Conservation (phyloP, 2,797 vertebrate genomes). For the Diplodus sargus region DNA sequence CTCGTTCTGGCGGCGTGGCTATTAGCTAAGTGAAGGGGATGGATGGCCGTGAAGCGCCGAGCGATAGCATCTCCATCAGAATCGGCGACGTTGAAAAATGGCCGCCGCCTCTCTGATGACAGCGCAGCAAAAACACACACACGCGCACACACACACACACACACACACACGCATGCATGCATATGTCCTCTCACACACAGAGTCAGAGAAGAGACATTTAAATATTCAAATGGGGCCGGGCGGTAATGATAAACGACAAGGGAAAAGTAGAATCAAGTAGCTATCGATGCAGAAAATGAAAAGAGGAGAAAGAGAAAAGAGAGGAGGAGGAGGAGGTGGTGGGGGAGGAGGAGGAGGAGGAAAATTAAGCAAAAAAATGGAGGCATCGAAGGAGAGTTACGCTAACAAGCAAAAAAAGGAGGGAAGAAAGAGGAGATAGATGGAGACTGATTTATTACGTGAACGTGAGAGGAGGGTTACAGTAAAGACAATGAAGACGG, state of each 20-base stretch:
- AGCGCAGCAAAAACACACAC: conserved; percentile 74
- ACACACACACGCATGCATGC: conserved; percentile 21
- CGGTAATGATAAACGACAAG: conserved; percentile 88
- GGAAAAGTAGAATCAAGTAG: conserved; percentile 87
- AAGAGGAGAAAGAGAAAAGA: conserved; percentile 75
- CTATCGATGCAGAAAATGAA: conserved; percentile 90
- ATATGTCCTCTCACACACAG: conserved; percentile 27
- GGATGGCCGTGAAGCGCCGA: conserved; percentile 81
- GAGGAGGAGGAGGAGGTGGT: conserved; percentile 22
- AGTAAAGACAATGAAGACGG: conserved; percentile 29
- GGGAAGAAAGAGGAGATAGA: conserved; percentile 28
- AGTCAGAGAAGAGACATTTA: conserved; percentile 80
- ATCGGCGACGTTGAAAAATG: conserved; percentile 85
- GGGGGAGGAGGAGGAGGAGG: conserved; percentile 8
- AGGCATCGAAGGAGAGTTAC: conserved; percentile 43
- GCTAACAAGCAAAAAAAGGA: conserved; percentile 38
- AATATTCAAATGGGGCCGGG: conserved; percentile 86
- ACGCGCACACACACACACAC: conserved; percentile 27
- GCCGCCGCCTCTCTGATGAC: conserved; percentile 81
- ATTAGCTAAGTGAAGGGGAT: conserved; percentile 88
- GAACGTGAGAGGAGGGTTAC: conserved; percentile 32
- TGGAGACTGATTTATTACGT: conserved; percentile 26
- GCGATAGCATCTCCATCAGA: conserved; percentile 87
- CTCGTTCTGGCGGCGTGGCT: conserved; percentile 70
- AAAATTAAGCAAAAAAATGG: conserved; percentile 59